phyloP scores from a whole-genome alignment of 2,888 invertebrate species.

The Dusona sp. region DNA sequence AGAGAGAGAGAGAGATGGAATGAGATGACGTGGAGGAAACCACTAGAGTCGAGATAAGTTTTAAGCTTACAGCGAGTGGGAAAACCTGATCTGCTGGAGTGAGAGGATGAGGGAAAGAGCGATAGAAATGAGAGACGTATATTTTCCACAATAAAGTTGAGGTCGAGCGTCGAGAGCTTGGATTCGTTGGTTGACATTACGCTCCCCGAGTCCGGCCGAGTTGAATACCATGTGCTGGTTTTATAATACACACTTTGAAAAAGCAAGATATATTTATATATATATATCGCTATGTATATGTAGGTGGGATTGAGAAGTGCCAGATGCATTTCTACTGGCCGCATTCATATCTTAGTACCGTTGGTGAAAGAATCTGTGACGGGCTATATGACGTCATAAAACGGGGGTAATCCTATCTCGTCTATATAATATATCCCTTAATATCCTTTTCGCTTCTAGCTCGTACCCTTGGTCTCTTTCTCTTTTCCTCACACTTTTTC shows the following conservation, averaged over 20 bases:
- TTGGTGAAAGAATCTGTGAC: slow-evolving; percentile 35
- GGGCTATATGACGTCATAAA: slow-evolving; percentile 76
- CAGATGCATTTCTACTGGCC: slow-evolving; percentile 60
- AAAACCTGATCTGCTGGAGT: neutral
- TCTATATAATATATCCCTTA: slow-evolving; percentile 46
- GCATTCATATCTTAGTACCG: slow-evolving; percentile 73
- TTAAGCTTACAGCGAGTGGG: neutral
- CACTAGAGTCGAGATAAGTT: neutral
- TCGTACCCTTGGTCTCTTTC: slow-evolving; percentile 8
- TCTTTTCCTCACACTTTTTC: slow-evolving; percentile 7
- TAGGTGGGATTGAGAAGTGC: slow-evolving; percentile 41
- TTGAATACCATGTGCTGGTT: slow-evolving; percentile 38
- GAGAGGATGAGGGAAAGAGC: neutral
- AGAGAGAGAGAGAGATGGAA: neutral
- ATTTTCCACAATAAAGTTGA: slow-evolving; percentile 28
- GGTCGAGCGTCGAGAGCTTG: neutral
- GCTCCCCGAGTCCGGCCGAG: slow-evolving; percentile 2
- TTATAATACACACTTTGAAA: slow-evolving; percentile 70
- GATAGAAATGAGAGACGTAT: neutral
- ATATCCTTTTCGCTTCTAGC: slow-evolving; percentile 43
- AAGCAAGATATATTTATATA: slow-evolving; percentile 66
- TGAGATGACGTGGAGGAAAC: neutral
- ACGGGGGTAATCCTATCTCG: slow-evolving; percentile 75
- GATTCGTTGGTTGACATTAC: slow-evolving; percentile 20
- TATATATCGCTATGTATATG: slow-evolving; percentile 4